Evolutionary conservation across 2,113 vertebrate genomes (phyloP).

Genomic region (Procavia capensis): DNA sequence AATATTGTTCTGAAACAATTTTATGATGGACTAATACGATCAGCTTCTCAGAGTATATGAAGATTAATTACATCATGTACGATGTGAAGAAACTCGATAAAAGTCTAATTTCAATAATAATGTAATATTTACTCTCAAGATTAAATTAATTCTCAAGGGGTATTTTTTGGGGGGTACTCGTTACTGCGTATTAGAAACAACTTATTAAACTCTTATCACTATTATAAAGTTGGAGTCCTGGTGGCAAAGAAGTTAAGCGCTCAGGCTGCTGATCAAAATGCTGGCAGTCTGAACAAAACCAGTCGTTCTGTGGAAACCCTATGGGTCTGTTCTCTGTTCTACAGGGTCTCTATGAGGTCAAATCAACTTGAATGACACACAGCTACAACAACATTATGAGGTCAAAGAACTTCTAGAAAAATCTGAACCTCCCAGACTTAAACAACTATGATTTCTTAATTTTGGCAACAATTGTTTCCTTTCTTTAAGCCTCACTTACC

Average conservation of each 20-base stretch:
- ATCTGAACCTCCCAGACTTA: background rate
- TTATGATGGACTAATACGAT: background rate
- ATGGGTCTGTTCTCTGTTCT: no score
- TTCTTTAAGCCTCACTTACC: background rate
- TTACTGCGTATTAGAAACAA: background rate
- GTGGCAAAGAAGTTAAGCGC: no score
- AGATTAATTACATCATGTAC: background rate
- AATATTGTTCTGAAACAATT: conserved; percentile 42
- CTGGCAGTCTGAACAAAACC: no score
- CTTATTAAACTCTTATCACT: background rate
- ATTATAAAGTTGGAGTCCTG: background rate
- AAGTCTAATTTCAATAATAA: conserved; percentile 35
- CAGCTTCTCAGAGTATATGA: background rate
- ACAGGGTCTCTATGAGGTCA: no score
- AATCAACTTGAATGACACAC: no score
- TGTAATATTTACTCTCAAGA: conserved; percentile 10
- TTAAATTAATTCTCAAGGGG: background rate
- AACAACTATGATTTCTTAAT: background rate
- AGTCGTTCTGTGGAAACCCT: no score
- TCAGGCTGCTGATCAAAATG: no score
- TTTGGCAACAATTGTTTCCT: background rate
- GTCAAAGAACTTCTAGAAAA: background rate
- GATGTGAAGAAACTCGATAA: background rate
- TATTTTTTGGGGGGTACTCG: background rate
- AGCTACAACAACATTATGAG: background rate